Conservation (phyloP, 2,797 vertebrate genomes). For the Ctenopoma multispine region DNA sequence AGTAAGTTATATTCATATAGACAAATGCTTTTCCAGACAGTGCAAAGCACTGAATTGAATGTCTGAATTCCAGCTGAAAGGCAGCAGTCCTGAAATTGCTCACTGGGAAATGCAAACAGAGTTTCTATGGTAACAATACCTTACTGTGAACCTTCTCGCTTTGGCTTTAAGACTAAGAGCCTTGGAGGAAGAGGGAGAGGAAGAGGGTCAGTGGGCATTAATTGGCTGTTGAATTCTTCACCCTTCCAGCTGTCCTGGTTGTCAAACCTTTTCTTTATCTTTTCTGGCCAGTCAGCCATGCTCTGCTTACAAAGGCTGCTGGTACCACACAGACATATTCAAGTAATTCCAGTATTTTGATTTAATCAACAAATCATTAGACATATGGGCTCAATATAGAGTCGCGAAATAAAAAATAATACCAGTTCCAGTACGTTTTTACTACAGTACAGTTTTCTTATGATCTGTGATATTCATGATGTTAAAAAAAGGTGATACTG, state of each 20-base stretch:
- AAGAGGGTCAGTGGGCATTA: slow-evolving; percentile 44
- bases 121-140: slow-evolving; percentile 83
- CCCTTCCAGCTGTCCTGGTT: slow-evolving; percentile 53
- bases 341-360: slow-evolving; percentile 14
- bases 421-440: too few relatives aligned
- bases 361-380: background rate
- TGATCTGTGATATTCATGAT: too few relatives aligned
- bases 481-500: too few relatives aligned
- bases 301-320: slow-evolving; percentile 17
- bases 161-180: slow-evolving; percentile 57
- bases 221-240: slow-evolving; percentile 36
- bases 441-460: too few relatives aligned
- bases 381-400: too few relatives aligned
- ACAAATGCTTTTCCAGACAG: slow-evolving; percentile 79
- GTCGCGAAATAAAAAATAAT: too few relatives aligned
- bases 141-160: slow-evolving; percentile 75
- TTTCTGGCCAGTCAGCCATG: slow-evolving; percentile 6
- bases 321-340: slow-evolving; percentile 18
- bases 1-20: slow-evolving; percentile 58
- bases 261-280: slow-evolving; percentile 35
- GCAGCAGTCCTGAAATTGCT: slow-evolving; percentile 74
- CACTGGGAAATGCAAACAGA: slow-evolving; percentile 89
- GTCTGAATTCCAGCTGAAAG: slow-evolving; percentile 84
- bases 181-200: slow-evolving; percentile 42
- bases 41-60: slow-evolving; percentile 67